These are phyloP conservation scores for Rhamnusium bicolor DNA, from an alignment of 2,888 invertebrate species.

Conservation along the genomic window DNA sequence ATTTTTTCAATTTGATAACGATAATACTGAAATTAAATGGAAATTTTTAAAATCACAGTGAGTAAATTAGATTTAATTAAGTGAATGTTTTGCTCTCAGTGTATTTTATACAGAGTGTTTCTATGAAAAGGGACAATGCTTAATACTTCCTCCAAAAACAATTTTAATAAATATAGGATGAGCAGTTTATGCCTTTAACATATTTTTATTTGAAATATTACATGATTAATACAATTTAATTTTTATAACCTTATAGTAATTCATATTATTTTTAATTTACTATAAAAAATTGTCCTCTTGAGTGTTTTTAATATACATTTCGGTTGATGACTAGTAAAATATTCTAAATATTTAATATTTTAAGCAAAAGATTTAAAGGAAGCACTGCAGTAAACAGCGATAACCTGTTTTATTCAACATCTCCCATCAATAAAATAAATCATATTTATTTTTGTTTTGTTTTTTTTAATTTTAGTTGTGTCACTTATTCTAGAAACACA, in stretches of 20 bases:
- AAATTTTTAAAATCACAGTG: slow-evolving; percentile 32
- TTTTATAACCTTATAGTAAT: background rate
- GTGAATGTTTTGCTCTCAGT: slow-evolving; percentile 39
- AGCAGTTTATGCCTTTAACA: background rate
- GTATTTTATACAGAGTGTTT: slow-evolving; percentile 33
- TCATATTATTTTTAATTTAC: background rate
- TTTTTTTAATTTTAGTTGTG: slow-evolving; percentile 13
- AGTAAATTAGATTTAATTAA: slow-evolving; percentile 37
- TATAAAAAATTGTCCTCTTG: too few species aligned
- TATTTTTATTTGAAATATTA: slow-evolving; percentile 13
- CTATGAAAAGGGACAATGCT: slow-evolving; percentile 24
- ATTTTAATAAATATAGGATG: background rate
- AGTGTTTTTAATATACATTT: too few species aligned
- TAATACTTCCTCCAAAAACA: background rate
- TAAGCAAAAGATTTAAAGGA: background rate
- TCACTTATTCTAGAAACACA: slow-evolving; percentile 30
- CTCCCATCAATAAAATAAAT: background rate
- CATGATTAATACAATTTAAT: background rate
- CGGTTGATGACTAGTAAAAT: background rate
- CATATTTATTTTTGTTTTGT: background rate
- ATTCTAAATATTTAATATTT: background rate
- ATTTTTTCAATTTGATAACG: slow-evolving; percentile 11
- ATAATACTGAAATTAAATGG: slow-evolving; percentile 27
- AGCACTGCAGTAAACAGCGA: background rate
- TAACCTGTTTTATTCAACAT: background rate